These are phyloP conservation scores for Lutjanus argentimaculatus DNA, from an alignment of 2,797 vertebrate species.

Conservation along the genomic window DNA sequence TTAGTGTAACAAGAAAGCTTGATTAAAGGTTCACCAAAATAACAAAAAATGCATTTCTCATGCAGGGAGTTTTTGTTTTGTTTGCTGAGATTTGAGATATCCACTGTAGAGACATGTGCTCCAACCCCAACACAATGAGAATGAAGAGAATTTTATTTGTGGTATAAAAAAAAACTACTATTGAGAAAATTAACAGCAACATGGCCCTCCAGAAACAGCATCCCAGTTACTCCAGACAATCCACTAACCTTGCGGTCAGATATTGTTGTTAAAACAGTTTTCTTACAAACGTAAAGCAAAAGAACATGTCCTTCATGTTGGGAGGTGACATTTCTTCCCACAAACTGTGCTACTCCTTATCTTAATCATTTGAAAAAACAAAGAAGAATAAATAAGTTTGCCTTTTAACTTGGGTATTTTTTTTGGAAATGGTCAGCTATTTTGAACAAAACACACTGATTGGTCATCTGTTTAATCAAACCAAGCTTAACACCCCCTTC, in stretches of 20 bases:
- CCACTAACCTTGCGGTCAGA: no score
- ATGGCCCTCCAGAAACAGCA: background rate
- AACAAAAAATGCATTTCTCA: background rate
- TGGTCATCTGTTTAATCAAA: background rate
- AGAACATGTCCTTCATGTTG: background rate
- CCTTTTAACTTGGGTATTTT: background rate
- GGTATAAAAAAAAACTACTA: no score
- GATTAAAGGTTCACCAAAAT: background rate
- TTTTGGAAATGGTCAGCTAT: background rate
- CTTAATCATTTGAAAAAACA: background rate
- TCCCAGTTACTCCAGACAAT: background rate
- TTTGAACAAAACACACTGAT: background rate
- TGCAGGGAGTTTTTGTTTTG: background rate
- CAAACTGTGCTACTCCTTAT: background rate
- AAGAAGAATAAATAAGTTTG: fast-evolving
- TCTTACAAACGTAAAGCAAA: background rate
- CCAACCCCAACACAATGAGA: background rate
- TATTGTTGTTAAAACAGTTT: background rate
- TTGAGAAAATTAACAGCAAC: no score
- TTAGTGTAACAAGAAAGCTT: background rate
- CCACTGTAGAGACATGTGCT: background rate
- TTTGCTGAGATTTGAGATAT: background rate
- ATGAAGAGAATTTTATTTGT: no score
- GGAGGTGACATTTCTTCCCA: background rate
- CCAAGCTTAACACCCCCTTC: background rate